Evolutionary conservation across 2,888 invertebrate species (phyloP), one percentile per base, ranked within the genome.

Genomic region (Andrena haemorrhoa): DNA sequence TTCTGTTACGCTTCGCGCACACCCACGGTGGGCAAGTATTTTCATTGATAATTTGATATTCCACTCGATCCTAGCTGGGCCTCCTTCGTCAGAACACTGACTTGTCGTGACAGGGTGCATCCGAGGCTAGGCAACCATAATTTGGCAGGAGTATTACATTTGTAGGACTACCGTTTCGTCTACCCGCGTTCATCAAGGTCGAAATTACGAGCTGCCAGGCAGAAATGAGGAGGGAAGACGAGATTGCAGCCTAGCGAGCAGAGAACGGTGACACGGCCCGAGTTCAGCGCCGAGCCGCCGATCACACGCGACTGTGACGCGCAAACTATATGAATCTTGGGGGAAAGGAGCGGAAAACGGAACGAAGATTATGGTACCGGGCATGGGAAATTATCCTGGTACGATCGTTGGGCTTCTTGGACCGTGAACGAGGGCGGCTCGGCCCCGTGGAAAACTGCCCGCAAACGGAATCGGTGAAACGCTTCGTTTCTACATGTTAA

Each of bases 321-420:
- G 58, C 10, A 53, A 84, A 66, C 61, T 23, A 75, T 60, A 70
- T 66, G 79, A 72, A 82, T 78, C 79, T 61, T 60, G 79, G n/a
- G 26, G 74, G 74, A 72, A 68, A 81, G 47, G 64, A 77, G 75
- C 69, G 71, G 29, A 68, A 20, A 69, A 29, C 68, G 64, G 63
- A 61, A 71, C 60, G 72, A 66, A 79, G 82, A 85, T 87, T 76
- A 85, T 60, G 75, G 76, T 76, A 64, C 58, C 35, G 47, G n/a
- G 49, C 76, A 76, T 81, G 82, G 81, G 75, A 85, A 87, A 87
- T 85, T 76, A 75, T 68, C 68, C 64, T 69, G 41, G 2, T 26
- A 49, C 2, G 79, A 58, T 58, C 56, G 65, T 58, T 23, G 33
- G 26, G 63, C 10, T 73, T 69, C 73, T 56, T 64, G 26, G 58